Percentiles rank a stretch among this genome's conserved stretches.
Conservation (phyloP, 2,797 vertebrate genomes). For the Phoeniculus purpureus region DNA sequence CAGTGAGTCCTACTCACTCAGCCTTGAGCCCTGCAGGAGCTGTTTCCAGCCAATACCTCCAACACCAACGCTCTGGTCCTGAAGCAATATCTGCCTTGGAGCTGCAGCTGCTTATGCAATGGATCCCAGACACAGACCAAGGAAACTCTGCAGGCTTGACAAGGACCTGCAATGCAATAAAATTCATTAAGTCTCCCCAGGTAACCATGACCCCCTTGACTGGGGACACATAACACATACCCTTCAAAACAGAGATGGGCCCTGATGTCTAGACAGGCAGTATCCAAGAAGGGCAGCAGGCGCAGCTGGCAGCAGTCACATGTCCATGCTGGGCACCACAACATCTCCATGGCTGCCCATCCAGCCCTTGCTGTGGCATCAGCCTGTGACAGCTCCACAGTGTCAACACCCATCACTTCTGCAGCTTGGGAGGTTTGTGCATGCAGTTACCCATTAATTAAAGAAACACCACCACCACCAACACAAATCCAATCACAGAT, state of each 20-base stretch:
- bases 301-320: neutral
- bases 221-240: neutral
- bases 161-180: neutral
- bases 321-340: neutral
- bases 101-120: neutral
- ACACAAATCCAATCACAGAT: neutral
- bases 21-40: neutral
- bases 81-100: neutral
- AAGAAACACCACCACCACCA: neutral
- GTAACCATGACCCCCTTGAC: neutral
- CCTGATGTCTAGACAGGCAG: neutral
- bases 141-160: neutral
- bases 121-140: neutral
- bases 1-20: neutral
- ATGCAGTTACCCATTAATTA: neutral
- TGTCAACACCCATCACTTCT: neutral
- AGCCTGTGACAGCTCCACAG: accelerated
- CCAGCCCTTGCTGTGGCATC: neutral
- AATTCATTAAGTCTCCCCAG: neutral
- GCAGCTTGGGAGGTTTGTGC: neutral
- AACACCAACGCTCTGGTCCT: neutral
- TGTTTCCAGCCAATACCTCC: neutral
- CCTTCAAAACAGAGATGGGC: neutral
- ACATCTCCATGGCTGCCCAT: accelerated
- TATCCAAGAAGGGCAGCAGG: neutral